Evolutionary conservation across 2,888 invertebrate species (phyloP).

Genomic region (Acronicta leporina): DNA sequence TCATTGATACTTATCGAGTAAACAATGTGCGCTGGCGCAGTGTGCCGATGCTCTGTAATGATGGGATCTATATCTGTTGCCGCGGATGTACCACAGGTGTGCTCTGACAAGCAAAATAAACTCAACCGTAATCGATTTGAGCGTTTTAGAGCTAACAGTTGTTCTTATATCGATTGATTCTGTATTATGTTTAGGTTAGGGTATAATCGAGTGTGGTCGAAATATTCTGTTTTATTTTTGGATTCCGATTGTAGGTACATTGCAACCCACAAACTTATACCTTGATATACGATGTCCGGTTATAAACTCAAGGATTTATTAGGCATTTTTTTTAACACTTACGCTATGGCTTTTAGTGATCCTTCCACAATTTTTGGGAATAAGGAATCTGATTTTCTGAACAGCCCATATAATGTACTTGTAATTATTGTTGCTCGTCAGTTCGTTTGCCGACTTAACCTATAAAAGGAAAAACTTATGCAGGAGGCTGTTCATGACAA

Average conservation of each 20-base stretch:
- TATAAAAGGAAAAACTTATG: too few relatives aligned
- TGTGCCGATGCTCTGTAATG: conserved; percentile 67
- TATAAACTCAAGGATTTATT: conserved; percentile 27
- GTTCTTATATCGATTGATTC: conserved; percentile 70
- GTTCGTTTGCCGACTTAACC: too few relatives aligned
- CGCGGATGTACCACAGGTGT: conserved; percentile 81
- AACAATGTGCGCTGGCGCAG: conserved; percentile 63
- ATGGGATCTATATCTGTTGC: conserved; percentile 84
- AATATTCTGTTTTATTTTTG: conserved; percentile 64
- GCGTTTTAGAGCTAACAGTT: conserved; percentile 78
- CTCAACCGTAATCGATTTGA: conserved; percentile 83
- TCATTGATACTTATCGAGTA: conserved; percentile 71
- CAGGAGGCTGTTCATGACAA: too few relatives aligned
- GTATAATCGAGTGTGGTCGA: conserved; percentile 68
- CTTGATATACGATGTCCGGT: conserved; percentile 4
- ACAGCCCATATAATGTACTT: neutral
- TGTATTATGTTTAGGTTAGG: conserved; percentile 71
- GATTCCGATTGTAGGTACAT: conserved; percentile 37
- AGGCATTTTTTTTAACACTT: neutral
- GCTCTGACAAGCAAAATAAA: conserved; percentile 85
- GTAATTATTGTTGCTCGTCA: too few relatives aligned
- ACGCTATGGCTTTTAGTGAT: too few relatives aligned
- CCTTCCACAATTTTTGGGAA: too few relatives aligned
- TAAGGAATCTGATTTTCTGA: too few relatives aligned
- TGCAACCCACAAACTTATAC: conserved; percentile 29